Evolutionary conservation across 2,888 invertebrate genomes (phyloP), one percentile per base, ranked within the genome.

Genomic region (Drosophila merina): DNA sequence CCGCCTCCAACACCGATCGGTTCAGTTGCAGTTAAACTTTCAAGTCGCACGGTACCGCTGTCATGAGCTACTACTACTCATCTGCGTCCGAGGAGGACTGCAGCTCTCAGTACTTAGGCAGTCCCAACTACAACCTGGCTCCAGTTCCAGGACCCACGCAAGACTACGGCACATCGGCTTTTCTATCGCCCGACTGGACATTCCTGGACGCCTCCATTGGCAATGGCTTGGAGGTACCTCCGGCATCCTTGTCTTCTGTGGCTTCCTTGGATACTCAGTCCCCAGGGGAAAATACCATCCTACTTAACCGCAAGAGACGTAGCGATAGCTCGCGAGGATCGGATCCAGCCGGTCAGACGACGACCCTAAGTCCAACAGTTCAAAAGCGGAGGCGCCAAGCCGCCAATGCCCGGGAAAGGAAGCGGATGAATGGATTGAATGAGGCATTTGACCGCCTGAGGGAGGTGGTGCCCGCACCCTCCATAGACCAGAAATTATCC

Each of bases 341-440:
- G 4, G 60, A 49, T 40, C 31, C 66, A 5, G 49, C 25, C 0
- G 26, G 26, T 5, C 33, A 70, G 8, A 49, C 40, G 4, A 30
- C 25, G 33, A 49, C 42, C 20, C 64, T 93, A 76, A 94, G 91
- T 74, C 93, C 94, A 25, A 93, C 92, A 1, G 92, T 95, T 5
- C 80, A 94, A 67, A 93, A 93, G 81, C 93, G 93, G 52, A 92
- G 95, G 26, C 92, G 96, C 30, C 91, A 95, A 50, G 95, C 95
- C 2, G 96, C 96, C 1, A 96, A 96, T 90, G 95, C 95, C 0
- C 92, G 96, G 1, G 96, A 96, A 90, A 91, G 96, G 49, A 93
- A 95, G 52, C 92, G 96, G 42, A 96, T 96, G 96, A 94, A 95
- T 88, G 94, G 95, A n/a, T 90, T 96, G 36, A 96, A 96, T 90